phyloP scores from a whole-genome alignment of 1,140 invertebrate species.

The Formica selysi region DNA sequence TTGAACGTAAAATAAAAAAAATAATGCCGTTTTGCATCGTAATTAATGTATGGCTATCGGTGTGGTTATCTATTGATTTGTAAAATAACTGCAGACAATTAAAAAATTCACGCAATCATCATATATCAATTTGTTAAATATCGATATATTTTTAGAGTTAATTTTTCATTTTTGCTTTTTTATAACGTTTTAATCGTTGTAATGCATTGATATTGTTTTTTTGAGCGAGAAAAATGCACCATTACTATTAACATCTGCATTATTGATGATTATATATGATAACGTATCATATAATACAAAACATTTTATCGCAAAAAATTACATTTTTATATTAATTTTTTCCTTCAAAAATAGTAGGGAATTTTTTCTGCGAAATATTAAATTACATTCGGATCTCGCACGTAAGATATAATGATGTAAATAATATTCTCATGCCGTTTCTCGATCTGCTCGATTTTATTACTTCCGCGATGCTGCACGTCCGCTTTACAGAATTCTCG shows the following conservation, averaged over 20 bases:
- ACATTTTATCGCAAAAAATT: conserved; percentile 5
- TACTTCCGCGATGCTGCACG: not conserved
- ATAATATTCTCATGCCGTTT: not conserved
- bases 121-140: conserved; percentile 6
- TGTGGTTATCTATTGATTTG: conserved; percentile 15
- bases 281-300: not conserved
- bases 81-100: conserved; percentile 43
- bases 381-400: too few relatives aligned
- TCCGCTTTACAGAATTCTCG: conserved; percentile 8
- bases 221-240: too few relatives aligned
- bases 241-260: not conserved
- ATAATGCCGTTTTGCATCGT: not conserved
- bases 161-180: conserved; percentile 28
- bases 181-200: not conserved
- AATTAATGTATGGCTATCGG: conserved; percentile 38
- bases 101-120: conserved; percentile 6
- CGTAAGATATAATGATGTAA: not conserved
- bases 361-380: not conserved
- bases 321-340: conserved; percentile 12
- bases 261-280: not conserved
- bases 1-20: conserved; percentile 9
- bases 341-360: not conserved
- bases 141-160: not conserved
- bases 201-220: not conserved
- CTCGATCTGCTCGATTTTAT: conserved; percentile 24